Evolutionary conservation across 2,888 invertebrate species (phyloP).

Genomic region (Eustalomyia histrio): DNA sequence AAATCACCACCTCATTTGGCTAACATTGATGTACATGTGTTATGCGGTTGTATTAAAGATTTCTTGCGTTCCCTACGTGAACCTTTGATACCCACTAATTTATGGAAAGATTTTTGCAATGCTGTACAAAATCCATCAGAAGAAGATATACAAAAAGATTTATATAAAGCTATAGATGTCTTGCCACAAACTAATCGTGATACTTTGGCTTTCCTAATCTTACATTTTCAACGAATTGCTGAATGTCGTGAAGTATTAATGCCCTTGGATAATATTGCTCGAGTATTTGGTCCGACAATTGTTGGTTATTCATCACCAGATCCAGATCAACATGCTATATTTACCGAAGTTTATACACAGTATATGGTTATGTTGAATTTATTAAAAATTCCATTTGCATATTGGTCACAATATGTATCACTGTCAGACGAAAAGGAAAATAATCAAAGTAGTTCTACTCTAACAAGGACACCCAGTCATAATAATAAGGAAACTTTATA

Average conservation of each 20-base stretch:
- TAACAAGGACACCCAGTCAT: conserved; percentile 67
- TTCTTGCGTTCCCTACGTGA: conserved; percentile 94
- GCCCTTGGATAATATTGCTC: conserved; percentile 92
- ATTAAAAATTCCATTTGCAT: conserved; percentile 86
- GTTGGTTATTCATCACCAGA: conserved; percentile 92
- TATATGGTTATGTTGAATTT: conserved; percentile 85
- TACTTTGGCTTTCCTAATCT: conserved; percentile 93
- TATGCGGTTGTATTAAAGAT: conserved; percentile 96
- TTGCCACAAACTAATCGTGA: conserved; percentile 96
- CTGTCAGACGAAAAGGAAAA: conserved; percentile 70
- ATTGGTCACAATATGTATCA: conserved; percentile 82
- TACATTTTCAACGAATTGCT: conserved; percentile 95
- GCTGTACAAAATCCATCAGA: conserved; percentile 81
- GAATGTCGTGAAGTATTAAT: conserved; percentile 93
- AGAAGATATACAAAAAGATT: conserved; percentile 79
- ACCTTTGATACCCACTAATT: conserved; percentile 89
- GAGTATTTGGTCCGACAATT: conserved; percentile 95
- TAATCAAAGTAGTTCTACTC: conserved; percentile 31
- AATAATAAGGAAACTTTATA: conserved; percentile 72
- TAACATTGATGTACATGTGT: conserved; percentile 89
- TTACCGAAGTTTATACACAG: conserved; percentile 89
- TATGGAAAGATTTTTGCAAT: conserved; percentile 86
- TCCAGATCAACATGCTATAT: conserved; percentile 86
- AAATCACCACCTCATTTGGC: conserved; percentile 90
- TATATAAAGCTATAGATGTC: conserved; percentile 88